Evolutionary conservation across 2,888 invertebrate species (phyloP).

Genomic region (Ormyrus labotus): DNA sequence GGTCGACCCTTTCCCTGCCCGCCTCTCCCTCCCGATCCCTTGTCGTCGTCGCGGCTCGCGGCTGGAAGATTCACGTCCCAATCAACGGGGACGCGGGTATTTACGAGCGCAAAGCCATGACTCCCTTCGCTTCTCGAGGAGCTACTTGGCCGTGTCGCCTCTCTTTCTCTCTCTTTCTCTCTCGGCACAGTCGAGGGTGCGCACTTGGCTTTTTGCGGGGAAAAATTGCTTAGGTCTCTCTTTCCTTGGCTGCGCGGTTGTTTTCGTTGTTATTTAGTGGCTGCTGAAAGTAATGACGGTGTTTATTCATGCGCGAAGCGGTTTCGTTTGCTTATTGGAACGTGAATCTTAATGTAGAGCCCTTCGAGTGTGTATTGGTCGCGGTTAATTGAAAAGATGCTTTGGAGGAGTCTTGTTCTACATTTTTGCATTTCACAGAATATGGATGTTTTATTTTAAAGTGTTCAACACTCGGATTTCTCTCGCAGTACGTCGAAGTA

Average conservation of each 20-base stretch:
- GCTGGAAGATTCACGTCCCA: slow-evolving; percentile 71
- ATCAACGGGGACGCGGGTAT: slow-evolving; percentile 71
- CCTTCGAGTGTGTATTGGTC: background rate
- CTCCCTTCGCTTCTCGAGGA: slow-evolving; percentile 60
- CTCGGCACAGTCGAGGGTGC: background rate
- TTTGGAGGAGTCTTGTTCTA: too few relatives aligned
- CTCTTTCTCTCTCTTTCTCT: too few relatives aligned
- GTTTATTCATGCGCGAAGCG: background rate
- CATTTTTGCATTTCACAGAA: too few relatives aligned
- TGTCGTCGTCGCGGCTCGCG: background rate
- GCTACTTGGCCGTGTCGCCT: too few relatives aligned
- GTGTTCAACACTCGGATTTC: too few relatives aligned
- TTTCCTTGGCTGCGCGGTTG: background rate
- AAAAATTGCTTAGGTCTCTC: background rate
- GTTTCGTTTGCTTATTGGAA: slow-evolving; percentile 2
- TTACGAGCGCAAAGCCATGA: slow-evolving; percentile 71
- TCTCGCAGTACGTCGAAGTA: too few relatives aligned
- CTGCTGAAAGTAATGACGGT: background rate
- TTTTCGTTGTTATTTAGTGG: background rate
- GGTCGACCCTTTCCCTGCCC: slow-evolving; percentile 18
- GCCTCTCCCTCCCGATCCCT: background rate
- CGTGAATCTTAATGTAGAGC: slow-evolving; percentile 18
- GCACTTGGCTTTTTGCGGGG: background rate
- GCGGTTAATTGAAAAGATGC: too few relatives aligned
- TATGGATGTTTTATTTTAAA: too few relatives aligned